These are phyloP conservation scores for Phasianus colchicus DNA, from an alignment of 2,113 vertebrate species.

Conservation along the genomic window DNA sequence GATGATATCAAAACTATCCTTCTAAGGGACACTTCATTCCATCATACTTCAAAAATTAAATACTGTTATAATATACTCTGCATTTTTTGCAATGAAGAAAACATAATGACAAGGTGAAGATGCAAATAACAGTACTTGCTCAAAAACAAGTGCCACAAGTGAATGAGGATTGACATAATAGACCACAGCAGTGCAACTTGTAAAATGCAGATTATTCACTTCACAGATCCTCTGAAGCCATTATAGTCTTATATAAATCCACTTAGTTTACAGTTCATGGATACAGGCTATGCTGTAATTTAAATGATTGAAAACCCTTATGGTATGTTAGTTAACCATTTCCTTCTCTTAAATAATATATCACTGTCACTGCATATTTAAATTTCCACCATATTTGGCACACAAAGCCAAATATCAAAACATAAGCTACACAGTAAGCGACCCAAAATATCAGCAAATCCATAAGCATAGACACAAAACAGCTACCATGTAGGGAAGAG, in stretches of 20 bases:
- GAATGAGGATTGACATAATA: conserved; percentile 31
- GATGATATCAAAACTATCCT: background rate
- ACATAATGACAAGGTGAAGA: conserved; percentile 4
- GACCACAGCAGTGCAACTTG: background rate
- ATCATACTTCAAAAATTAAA: background rate
- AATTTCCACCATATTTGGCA: background rate
- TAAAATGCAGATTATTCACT: conserved; percentile 49
- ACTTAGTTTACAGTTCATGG: conserved; percentile 6
- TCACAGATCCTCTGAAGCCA: conserved; percentile 1
- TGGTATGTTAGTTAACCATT: background rate
- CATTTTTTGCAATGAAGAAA: background rate
- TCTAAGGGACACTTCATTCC: background rate
- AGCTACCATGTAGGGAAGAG: background rate
- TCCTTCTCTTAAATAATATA: background rate
- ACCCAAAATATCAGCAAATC: background rate
- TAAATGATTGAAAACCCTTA: conserved; percentile 6
- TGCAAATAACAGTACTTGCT: conserved; percentile 7
- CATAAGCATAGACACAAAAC: background rate
- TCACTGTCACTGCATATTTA: background rate
- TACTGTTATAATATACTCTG: background rate
- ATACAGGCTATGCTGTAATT: conserved; percentile 1
- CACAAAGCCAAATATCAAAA: background rate
- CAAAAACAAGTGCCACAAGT: background rate
- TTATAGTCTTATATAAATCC: conserved; percentile 35
- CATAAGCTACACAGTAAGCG: background rate